phyloP scores from a whole-genome alignment of 1,140 invertebrate genomes.

The Stegodyphus dumicola region DNA sequence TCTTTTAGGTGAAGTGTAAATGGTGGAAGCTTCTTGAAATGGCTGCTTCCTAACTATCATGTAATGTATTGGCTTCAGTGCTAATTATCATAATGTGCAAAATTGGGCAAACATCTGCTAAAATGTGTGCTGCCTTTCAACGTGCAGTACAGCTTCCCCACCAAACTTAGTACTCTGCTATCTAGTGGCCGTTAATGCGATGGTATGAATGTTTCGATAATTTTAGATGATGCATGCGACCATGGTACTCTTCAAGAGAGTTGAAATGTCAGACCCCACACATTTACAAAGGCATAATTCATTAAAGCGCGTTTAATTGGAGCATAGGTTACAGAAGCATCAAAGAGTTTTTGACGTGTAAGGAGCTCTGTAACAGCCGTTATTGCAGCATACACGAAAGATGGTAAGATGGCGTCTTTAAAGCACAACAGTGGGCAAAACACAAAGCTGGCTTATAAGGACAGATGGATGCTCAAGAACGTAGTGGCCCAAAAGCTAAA shows the following conservation, averaged over 20 bases:
- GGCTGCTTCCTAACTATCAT: too few relatives aligned
- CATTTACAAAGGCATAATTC: neutral
- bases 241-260: neutral
- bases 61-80: too few relatives aligned
- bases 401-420: neutral
- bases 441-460: neutral
- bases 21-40: too few relatives aligned
- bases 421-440: neutral
- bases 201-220: too few relatives aligned
- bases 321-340: neutral
- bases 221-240: neutral
- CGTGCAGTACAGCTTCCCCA: too few relatives aligned
- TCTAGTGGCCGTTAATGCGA: too few relatives aligned
- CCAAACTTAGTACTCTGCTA: too few relatives aligned
- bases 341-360: neutral
- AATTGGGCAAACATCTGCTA: too few relatives aligned
- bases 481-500: neutral
- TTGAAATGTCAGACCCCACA: neutral
- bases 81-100: too few relatives aligned
- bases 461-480: neutral
- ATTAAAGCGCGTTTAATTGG: neutral
- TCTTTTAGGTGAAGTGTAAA: too few relatives aligned
- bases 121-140: too few relatives aligned
- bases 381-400: neutral
- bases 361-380: neutral